A percentile compares a stretch with the other conserved stretches of the same genome.
Evolutionary conservation across 2,113 vertebrate species (phyloP).

Genomic region (Psophia crepitans): DNA sequence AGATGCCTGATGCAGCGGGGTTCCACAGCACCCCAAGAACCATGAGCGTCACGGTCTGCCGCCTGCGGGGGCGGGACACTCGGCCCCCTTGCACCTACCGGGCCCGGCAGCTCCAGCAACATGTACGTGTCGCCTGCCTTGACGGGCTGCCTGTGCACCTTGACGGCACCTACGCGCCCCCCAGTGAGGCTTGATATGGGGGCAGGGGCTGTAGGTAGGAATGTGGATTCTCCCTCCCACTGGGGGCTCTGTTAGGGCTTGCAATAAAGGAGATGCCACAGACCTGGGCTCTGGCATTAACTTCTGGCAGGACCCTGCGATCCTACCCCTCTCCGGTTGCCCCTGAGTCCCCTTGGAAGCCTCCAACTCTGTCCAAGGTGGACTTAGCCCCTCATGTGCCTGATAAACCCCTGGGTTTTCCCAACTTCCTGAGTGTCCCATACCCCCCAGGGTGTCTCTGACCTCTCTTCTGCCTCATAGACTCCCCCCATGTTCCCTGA

Average conservation of each 20-base stretch:
- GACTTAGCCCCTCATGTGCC: too few relatives aligned
- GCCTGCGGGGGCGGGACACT: not conserved
- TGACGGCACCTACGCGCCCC: rapidly evolving
- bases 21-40: not conserved
- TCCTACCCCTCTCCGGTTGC: not conserved
- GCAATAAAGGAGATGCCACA: conserved; percentile 27
- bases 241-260: not conserved
- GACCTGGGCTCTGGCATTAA: not conserved
- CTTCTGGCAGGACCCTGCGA: not conserved
- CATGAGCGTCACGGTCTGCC: not conserved
- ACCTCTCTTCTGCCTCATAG: not conserved
- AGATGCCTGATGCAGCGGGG: rapidly evolving
- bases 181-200: rapidly evolving
- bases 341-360: not conserved
- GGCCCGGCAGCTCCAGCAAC: not conserved
- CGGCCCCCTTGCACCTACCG: not conserved
- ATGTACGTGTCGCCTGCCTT: not conserved
- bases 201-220: not conserved
- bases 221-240: rapidly evolving
- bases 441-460: not conserved
- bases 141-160: conserved; percentile 18
- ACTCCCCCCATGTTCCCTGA: not conserved
- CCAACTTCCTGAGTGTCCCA: not conserved
- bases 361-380: not conserved
- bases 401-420: not conserved